Conservation (phyloP, 2,797 vertebrate genomes). For the Cossypha dichroa region DNA sequence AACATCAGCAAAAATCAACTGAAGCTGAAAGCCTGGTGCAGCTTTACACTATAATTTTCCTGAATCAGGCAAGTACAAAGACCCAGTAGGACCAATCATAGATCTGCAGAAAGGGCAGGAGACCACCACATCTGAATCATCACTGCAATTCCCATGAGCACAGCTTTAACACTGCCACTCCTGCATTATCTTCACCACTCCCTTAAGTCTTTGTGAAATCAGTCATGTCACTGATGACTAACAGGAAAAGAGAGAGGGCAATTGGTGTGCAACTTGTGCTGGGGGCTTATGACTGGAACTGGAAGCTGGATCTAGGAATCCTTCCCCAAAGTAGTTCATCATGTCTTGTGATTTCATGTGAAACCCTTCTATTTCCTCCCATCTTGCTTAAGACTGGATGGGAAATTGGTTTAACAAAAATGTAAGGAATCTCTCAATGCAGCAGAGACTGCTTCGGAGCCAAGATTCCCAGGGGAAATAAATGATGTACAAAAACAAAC, state of each 20-base stretch:
- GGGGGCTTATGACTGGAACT: not conserved
- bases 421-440: constrained; percentile 30
- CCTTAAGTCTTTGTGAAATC: not conserved
- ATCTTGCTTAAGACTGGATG: not conserved
- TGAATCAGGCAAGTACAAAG: not conserved
- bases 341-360: not conserved
- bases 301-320: not conserved
- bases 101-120: not conserved
- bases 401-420: constrained; percentile 51
- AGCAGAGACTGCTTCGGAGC: constrained; percentile 38
- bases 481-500: constrained; percentile 69
- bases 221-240: not conserved
- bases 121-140: not conserved
- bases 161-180: not conserved
- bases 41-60: constrained; percentile 24
- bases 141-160: not conserved
- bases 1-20: constrained; percentile 37
- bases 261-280: not conserved
- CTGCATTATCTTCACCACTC: not conserved
- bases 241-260: not conserved
- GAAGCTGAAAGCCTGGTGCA: not conserved
- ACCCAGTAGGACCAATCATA: not conserved
- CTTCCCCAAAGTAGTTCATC: not conserved
- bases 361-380: not conserved
- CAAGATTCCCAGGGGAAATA: constrained; percentile 58